phyloP scores from a whole-genome alignment of 2,797 vertebrate species.

The Phataginus tetradactyla region DNA sequence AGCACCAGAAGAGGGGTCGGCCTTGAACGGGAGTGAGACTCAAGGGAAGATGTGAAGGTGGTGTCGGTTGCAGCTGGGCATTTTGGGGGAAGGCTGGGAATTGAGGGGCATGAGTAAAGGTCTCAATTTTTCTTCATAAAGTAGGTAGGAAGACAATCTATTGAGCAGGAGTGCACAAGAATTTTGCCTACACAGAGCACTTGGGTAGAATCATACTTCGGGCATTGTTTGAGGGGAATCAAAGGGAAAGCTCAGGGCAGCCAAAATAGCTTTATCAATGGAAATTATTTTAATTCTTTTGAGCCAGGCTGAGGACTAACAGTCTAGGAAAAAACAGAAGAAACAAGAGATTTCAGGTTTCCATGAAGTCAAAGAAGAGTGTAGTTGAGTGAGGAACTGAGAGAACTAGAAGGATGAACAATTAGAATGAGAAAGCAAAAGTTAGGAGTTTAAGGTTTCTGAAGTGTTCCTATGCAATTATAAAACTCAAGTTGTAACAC shows the following conservation, averaged over 20 bases:
- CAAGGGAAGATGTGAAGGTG: not conserved
- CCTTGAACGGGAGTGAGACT: not conserved
- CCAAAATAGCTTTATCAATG: not conserved
- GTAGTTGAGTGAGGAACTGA: not conserved
- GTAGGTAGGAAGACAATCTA: not conserved
- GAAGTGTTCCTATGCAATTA: not conserved
- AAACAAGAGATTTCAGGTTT: not conserved
- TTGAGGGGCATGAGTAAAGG: not conserved
- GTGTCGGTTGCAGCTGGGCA: not conserved
- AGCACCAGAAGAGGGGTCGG: not conserved
- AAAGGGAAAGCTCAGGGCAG: not conserved
- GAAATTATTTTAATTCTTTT: not conserved
- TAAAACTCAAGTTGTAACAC: not conserved
- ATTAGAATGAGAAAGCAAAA: not conserved
- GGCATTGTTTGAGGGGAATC: not conserved
- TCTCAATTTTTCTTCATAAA: not conserved
- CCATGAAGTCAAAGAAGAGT: not conserved
- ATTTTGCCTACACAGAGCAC: not conserved
- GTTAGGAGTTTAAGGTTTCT: not conserved
- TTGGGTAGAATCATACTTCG: not conserved
- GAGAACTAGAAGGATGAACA: not conserved
- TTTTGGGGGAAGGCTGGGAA: not conserved
- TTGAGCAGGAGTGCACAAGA: not conserved
- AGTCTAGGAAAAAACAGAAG: not conserved
- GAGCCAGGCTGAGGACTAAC: not conserved